phyloP scores from a whole-genome alignment of 2,113 vertebrate genomes.

The Oreochromis niloticus region DNA sequence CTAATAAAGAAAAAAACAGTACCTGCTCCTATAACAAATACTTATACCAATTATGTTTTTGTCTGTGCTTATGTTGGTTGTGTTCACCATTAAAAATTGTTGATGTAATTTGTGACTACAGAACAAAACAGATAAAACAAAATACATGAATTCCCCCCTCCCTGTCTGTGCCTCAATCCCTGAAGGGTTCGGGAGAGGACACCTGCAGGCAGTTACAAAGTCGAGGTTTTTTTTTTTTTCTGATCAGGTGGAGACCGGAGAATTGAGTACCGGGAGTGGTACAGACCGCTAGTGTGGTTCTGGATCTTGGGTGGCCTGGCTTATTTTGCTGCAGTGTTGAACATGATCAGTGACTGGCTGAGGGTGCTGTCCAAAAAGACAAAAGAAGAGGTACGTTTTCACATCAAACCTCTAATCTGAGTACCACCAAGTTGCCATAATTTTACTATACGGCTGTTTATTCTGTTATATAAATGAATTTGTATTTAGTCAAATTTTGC shows the following conservation, averaged over 20 bases:
- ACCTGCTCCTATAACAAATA: neutral
- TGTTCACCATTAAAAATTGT: neutral
- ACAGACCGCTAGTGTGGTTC: slow-evolving; percentile 95
- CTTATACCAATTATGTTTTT: neutral
- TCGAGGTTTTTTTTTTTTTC: neutral
- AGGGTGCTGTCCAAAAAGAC: slow-evolving; percentile 98
- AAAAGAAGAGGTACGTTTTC: slow-evolving; percentile 86
- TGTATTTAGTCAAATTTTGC: neutral
- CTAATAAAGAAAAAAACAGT: neutral
- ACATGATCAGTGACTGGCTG: slow-evolving; percentile 99
- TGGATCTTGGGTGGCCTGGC: slow-evolving; percentile 98
- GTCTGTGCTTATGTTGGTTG: neutral
- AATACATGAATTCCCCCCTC: neutral
- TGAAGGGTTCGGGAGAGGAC: neutral
- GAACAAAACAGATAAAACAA: neutral
- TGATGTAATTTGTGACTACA: neutral
- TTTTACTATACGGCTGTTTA: neutral
- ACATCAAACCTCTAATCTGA: neutral
- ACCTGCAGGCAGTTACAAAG: neutral
- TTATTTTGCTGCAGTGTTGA: slow-evolving; percentile 96
- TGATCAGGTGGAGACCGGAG: slow-evolving; percentile 82
- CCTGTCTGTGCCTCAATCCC: neutral
- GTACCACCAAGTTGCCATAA: neutral
- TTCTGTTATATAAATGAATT: neutral
- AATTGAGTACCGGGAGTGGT: slow-evolving; percentile 90